Base-by-base conservation (phyloP, 2,113 vertebrate genomes). In the Ophthalmolycus amberensis region DNA sequence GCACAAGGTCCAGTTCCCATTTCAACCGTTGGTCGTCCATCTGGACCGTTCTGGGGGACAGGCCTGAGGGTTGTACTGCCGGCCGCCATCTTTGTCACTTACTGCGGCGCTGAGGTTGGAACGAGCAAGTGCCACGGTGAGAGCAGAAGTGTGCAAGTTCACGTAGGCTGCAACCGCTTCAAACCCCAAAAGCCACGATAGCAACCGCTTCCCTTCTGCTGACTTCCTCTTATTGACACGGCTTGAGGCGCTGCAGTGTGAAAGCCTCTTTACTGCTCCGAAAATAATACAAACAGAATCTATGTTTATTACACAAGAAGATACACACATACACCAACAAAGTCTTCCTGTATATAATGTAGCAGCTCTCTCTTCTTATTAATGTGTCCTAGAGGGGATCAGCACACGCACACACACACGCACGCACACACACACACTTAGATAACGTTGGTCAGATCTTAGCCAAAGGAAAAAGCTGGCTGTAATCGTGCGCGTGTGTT, bases 391-490 rank as follows among this genome's bases (percentile, higher is more conserved):
- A 9, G 16, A 54, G 77, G 18, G 64, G 22, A 66, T 66, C 27
- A 75, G 15, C 50, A 60, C 75, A 72, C 59, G 20, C 56, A 64
- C 48, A 66, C 16, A 34, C 46, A 46, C 20, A 50, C 50, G 25
- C 34, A 60, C 52, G 38, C 52, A 67, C 20, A 38, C 50, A 50
- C 63, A 42, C 32, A n/a, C 22, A 65, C 12, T 64, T 77, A n/a
- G n/a, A 59, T 37, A 29, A 32, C 25, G 32, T 42, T 22, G 64
- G 77, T 81, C 83, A 75, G 44, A 82, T 84, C 46, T 58, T 69
- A n/a, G 66, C 76, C 62, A 22, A 37, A 71, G 76, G 46, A 71
- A 46, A 65, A 77, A 85, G 62, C 77, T 72, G 68, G 40, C 3
- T 34, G 20, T 67, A 66, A 77, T 71, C 29, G 14, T 50, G 29